Base-by-base conservation (phyloP, 2,797 vertebrate genomes). In the Chrysocyon brachyurus region DNA sequence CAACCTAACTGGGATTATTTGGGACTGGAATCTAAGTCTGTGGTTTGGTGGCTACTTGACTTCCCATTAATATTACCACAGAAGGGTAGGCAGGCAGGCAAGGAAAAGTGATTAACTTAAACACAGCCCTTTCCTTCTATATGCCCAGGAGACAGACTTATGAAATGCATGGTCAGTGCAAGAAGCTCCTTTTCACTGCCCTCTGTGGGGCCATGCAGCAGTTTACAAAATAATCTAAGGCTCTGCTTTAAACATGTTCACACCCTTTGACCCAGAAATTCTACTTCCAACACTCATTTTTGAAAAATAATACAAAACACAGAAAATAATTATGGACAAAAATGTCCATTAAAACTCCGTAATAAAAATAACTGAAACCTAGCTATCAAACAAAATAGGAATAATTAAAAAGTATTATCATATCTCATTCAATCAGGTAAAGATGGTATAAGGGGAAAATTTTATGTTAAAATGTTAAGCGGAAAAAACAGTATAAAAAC, bases 311-410 rank as follows among this genome's bases (percentile, higher is more conserved):
- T 57, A 26, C 31, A 85, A 96, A 93, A 75, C 68, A 89, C 4
- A 79, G 87, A 91, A 91, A 92, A 87, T 86, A 5, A 77, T 88
- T 91, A 82, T 82, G 31, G 70, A 93, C 33, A 96, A 82, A 91
- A 93, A 64, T 56, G 46, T 57, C 36, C 59, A 95, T 82, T 70
- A 91, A 87, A 86, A 81, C 11, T 33, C 54, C 12, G 49, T 40
- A 96, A 91, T 88, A 78, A 91, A 88, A 96, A 70, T 28, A 90
- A 94, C 81, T 96, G 19, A 93, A 95, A 95, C 9, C 63, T 57
- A 77, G 46, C 56, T 75, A 91, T 89, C 33, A 79, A 56, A 91
- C 28, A 64, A 70, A 90, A 68, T 57, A 59, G 31, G n/a, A 96
- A 73, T 83, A 49, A 91, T 79, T 87, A 63, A 89, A 89, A 54